phyloP scores from a whole-genome alignment of 2,113 vertebrate genomes.

The Martes martes region DNA sequence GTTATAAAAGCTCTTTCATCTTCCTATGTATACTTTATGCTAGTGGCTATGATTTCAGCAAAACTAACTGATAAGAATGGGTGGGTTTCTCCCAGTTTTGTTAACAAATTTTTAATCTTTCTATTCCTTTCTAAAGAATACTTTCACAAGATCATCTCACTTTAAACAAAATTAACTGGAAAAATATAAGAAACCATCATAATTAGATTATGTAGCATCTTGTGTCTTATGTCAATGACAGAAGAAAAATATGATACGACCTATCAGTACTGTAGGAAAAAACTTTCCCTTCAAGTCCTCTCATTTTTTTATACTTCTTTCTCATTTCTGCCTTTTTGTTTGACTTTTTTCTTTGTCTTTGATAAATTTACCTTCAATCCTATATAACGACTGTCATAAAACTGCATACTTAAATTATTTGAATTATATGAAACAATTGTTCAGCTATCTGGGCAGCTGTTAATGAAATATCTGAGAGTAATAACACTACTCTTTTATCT shows the following conservation, averaged over 20 bases:
- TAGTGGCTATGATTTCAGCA: neutral
- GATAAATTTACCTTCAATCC: neutral
- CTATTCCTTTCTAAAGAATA: neutral
- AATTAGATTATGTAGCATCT: conserved; percentile 38
- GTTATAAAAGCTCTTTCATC: conserved; percentile 8
- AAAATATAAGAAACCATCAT: conserved; percentile 42
- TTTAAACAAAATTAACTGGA: conserved; percentile 61
- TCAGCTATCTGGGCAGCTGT: conserved; percentile 53
- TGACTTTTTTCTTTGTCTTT: neutral
- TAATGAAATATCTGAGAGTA: conserved; percentile 46
- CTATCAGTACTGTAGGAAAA: neutral
- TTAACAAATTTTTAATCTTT: conserved; percentile 23
- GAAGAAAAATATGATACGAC: neutral
- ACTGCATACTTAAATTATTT: conserved; percentile 55
- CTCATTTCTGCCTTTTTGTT: neutral
- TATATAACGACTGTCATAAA: conserved; percentile 31
- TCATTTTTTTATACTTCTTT: neutral
- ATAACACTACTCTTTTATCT: conserved; percentile 70
- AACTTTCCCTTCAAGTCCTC: neutral
- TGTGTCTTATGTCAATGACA: neutral
- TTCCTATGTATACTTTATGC: neutral
- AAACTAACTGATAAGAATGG: neutral
- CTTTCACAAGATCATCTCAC: conserved; percentile 59
- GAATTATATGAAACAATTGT: conserved; percentile 38
- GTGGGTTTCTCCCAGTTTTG: neutral